These are phyloP conservation scores for Nerophis ophidion DNA, from an alignment of 2,113 vertebrate species.

Conservation along the genomic window DNA sequence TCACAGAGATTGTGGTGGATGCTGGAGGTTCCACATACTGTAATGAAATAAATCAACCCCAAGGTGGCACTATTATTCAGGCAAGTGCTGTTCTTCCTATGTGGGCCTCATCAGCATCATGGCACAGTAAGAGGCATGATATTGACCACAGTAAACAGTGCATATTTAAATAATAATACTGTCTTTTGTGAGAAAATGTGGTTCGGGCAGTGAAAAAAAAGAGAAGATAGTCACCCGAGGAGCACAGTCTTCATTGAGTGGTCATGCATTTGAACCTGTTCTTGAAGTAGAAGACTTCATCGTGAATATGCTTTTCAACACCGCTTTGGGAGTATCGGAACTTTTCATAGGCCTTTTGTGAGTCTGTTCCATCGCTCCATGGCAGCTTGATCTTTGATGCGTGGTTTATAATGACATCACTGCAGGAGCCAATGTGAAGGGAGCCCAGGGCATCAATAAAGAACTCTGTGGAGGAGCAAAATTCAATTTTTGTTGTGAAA, in stretches of 20 bases:
- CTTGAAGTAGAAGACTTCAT: slow-evolving; percentile 79
- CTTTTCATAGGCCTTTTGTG: slow-evolving; percentile 72
- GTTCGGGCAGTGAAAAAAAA: neutral
- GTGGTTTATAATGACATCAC: slow-evolving; percentile 79
- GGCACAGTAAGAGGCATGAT: neutral
- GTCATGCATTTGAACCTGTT: slow-evolving; percentile 85
- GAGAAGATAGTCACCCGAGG: neutral
- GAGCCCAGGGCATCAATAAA: slow-evolving; percentile 83
- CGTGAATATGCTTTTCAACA: slow-evolving; percentile 19
- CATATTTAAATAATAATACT: neutral
- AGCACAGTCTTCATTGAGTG: slow-evolving; percentile 41
- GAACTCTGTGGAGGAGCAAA: slow-evolving; percentile 74
- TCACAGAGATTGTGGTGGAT: too few species aligned
- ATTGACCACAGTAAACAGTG: neutral
- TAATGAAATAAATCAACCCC: neutral
- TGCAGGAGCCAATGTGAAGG: slow-evolving; percentile 85
- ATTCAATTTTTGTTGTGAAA: neutral
- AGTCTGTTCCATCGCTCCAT: slow-evolving; percentile 68
- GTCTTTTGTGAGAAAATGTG: too few species aligned
- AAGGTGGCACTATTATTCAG: neutral
- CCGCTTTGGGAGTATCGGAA: slow-evolving; percentile 71
- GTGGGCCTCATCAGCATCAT: neutral
- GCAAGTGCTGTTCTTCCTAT: neutral
- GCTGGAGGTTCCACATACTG: neutral
- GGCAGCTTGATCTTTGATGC: slow-evolving; percentile 86